Percentiles rank a stretch among this genome's conserved stretches.
Evolutionary conservation across 2,888 invertebrate species (phyloP).

Genomic region (Drosophila fungiperda): DNA sequence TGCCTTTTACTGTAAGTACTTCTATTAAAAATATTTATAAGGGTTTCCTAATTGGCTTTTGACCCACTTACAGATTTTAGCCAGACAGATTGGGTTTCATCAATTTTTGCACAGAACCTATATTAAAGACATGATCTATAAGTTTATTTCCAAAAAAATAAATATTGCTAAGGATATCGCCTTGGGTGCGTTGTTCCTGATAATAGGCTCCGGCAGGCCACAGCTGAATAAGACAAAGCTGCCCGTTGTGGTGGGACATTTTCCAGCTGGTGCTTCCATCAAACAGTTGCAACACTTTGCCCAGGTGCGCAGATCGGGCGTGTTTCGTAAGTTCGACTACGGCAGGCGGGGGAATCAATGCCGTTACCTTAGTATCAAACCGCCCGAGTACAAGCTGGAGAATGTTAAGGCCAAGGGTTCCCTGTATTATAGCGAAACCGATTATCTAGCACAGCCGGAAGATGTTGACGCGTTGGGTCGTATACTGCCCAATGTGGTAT

Average conservation of each 20-base stretch:
- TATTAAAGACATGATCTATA: conserved; percentile 86
- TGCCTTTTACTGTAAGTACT: conserved; percentile 85
- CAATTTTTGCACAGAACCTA: conserved; percentile 88
- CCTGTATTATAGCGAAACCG: conserved; percentile 88
- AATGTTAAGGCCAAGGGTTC: conserved; percentile 88
- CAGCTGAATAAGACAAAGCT: conserved; percentile 88
- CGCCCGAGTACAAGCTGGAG: conserved; percentile 87
- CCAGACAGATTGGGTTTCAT: conserved; percentile 83
- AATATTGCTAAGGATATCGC: conserved; percentile 87
- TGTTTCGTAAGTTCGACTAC: conserved; percentile 87
- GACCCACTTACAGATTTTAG: conserved; percentile 59
- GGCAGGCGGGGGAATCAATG: conserved; percentile 86
- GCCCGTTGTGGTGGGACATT: conserved; percentile 88
- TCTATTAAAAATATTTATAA: background rate
- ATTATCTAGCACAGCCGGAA: conserved; percentile 88
- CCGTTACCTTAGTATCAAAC: conserved; percentile 86
- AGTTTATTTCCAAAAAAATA: conserved; percentile 87
- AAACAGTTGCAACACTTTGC: conserved; percentile 90
- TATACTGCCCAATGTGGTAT: conserved; percentile 80
- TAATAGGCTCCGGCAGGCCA: conserved; percentile 87
- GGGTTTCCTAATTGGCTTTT: background rate
- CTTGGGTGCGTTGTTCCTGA: conserved; percentile 88
- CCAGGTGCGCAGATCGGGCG: conserved; percentile 87
- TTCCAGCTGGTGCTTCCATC: conserved; percentile 89
- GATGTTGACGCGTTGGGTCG: conserved; percentile 84